phyloP scores from a whole-genome alignment of 2,113 vertebrate species.

The Donacobius atricapilla region DNA sequence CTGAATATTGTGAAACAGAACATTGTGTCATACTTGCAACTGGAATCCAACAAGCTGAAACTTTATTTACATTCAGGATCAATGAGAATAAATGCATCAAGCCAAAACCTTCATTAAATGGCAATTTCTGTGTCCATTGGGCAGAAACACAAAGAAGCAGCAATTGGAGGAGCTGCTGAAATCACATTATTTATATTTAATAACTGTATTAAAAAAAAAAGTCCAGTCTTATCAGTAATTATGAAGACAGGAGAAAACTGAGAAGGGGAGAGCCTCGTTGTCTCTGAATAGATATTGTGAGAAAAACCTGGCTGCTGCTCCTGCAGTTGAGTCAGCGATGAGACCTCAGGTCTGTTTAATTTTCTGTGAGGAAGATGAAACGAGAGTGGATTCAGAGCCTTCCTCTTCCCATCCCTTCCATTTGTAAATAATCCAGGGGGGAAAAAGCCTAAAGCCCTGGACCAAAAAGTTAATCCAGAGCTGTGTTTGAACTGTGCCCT shows the following conservation, averaged over 20 bases:
- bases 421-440: neutral
- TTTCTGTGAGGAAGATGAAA: neutral
- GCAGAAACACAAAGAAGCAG: slow-evolving; percentile 2
- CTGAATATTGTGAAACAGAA: neutral
- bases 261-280: neutral
- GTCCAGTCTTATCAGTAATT: neutral
- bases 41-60: neutral
- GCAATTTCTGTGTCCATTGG: neutral
- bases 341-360: neutral
- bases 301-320: neutral
- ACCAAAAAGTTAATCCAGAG: neutral
- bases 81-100: neutral
- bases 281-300: neutral
- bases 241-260: neutral
- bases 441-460: neutral
- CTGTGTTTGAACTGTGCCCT: neutral
- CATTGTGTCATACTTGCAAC: neutral
- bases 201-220: neutral
- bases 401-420: neutral
- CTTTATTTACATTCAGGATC: slow-evolving; percentile 37
- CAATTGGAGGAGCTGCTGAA: neutral
- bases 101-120: slow-evolving; percentile 14
- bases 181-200: neutral
- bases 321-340: neutral
- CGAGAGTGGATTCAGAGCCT: neutral